Evolutionary conservation across 1,140 invertebrate genomes (phyloP).

Genomic region (Drosophila arawakana): DNA sequence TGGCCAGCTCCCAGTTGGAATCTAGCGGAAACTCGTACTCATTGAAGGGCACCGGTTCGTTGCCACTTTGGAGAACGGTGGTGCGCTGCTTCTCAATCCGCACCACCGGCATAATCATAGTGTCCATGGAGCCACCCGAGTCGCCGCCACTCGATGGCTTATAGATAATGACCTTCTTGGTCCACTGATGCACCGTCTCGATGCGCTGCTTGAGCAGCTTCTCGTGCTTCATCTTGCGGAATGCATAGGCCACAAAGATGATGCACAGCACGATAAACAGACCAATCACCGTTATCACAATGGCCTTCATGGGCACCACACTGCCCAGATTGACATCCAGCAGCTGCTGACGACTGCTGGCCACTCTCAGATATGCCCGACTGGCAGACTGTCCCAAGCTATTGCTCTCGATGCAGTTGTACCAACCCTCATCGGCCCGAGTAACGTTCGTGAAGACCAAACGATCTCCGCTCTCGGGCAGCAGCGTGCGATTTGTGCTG

Average conservation of each 20-base stretch:
- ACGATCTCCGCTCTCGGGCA: conserved; percentile 85
- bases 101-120: conserved; percentile 91
- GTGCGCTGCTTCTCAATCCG: conserved; percentile 94
- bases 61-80: conserved; percentile 86
- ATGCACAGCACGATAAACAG: conserved; percentile 57
- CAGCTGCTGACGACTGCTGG: conserved; percentile 85
- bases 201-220: conserved; percentile 90
- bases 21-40: conserved; percentile 98
- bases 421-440: conserved; percentile 95
- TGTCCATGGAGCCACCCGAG: conserved; percentile 85
- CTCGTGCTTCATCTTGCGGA: conserved; percentile 86
- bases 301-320: conserved; percentile 41
- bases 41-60: conserved; percentile 88
- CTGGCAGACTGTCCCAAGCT: conserved; percentile 91
- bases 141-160: conserved; percentile 88
- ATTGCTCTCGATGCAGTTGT: conserved; percentile 95
- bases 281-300: conserved; percentile 30
- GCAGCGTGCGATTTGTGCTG: conserved; percentile 39
- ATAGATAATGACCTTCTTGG: conserved; percentile 95
- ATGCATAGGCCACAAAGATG: conserved; percentile 85
- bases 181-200: conserved; percentile 93
- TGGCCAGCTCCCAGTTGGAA: conserved; percentile 94
- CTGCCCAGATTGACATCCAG: conserved; percentile 42
- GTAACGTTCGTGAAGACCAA: conserved; percentile 93
- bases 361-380: conserved; percentile 93